Percentiles rank a stretch among this genome's conserved stretches.
phyloP scores from a whole-genome alignment of 2,113 vertebrate genomes.

The mouse (Mus musculus) region GRCm39 chr3:143751001-143751500 shows the following conservation, averaged over 20 bases:
- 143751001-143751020: not conserved
- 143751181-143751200: not conserved
- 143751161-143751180: not conserved
- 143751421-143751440: not conserved
- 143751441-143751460: slow-evolving; percentile 19
- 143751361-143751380: slow-evolving; percentile 35
- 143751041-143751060: not conserved
- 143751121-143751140: slow-evolving; percentile 28
- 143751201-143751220: not conserved
- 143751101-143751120: not conserved
- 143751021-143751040: not conserved
- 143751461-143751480: not conserved
- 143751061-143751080: not conserved
- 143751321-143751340: slow-evolving; percentile 55
- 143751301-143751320: slow-evolving; percentile 30
- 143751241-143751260: slow-evolving; percentile 41
- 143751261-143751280: slow-evolving; percentile 60
- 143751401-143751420: not conserved
- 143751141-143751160: not conserved
- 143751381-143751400: slow-evolving; percentile 24
- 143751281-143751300: slow-evolving; percentile 60
- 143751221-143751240: slow-evolving; percentile 15
- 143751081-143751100: not conserved
- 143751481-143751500: slow-evolving; percentile 37
- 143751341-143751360: slow-evolving; percentile 48